Percentiles rank a stretch among this genome's conserved stretches.
Conservation (phyloP, 2,797 vertebrate species). For the Chanos chanos region DNA sequence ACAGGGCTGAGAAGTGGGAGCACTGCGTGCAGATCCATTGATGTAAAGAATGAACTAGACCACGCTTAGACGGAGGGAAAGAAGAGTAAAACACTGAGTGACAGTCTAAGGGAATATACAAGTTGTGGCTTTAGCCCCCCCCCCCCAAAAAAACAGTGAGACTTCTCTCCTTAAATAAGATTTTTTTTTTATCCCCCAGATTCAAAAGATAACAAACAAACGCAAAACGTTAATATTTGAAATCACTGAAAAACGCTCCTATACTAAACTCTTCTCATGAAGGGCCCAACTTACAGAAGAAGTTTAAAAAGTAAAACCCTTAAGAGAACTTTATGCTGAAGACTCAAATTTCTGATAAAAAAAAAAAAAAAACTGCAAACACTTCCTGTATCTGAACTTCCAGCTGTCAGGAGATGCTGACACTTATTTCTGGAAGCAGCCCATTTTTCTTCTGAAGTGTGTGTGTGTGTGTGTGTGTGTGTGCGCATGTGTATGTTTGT, state of each 20-base stretch:
- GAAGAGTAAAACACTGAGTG: not conserved
- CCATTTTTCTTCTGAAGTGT: slow-evolving; percentile 27
- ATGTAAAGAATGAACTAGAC: slow-evolving; percentile 9
- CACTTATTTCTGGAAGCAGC: slow-evolving; percentile 37
- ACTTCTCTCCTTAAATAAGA: too few species aligned
- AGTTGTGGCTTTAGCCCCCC: too few species aligned
- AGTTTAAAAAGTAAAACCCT: not conserved
- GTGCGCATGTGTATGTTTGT: slow-evolving; percentile 15
- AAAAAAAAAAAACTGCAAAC: slow-evolving; percentile 22
- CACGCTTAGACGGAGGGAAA: not conserved
- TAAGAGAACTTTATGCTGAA: slow-evolving; percentile 39
- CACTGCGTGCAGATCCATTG: slow-evolving; percentile 19
- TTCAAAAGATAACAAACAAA: too few species aligned
- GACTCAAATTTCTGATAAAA: slow-evolving; percentile 32
- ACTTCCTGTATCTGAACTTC: slow-evolving; percentile 35
- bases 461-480: slow-evolving; percentile 12
- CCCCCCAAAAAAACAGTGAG: too few species aligned
- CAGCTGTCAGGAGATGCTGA: slow-evolving; percentile 48
- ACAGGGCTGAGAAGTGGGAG: slow-evolving; percentile 14
- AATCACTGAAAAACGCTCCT: too few species aligned
- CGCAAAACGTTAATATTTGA: too few species aligned
- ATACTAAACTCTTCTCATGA: too few species aligned
- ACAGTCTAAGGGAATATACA: not conserved
- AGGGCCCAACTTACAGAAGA: slow-evolving; percentile 14
- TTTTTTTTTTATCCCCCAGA: too few species aligned